Base-by-base conservation (phyloP, 2,888 invertebrate genomes). In the Drosophila macrospina region DNA sequence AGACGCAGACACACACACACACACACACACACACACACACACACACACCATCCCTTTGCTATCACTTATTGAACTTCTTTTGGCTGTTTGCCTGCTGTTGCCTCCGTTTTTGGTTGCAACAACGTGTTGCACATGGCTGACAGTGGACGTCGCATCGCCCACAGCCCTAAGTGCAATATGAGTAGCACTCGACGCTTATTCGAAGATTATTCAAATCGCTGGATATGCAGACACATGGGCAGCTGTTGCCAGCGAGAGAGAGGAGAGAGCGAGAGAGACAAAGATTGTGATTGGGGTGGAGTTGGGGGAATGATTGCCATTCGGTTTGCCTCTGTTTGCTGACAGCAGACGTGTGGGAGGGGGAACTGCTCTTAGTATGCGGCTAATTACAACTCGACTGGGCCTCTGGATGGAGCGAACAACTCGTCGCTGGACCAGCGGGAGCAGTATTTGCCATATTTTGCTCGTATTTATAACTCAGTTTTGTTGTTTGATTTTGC, bases 71-170 rank as follows among this genome's bases (percentile, higher is more conserved):
- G 86, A 88, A 90, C 80, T 82, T 68, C 73, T 82, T 74, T 37
- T 42, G 54, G 56, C 54, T 47, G 62, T 34, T 34, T 42, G 39
- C 28, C 39, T 28, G 39, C 4, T 55, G 48, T 62, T 69, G 72
- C 59, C 62, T 64, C 28, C 59, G 50, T 59, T 66, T 82, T 64
- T 60, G 64, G 77, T 72, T 71, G 78, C 89, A 74, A 88, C 90
- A 89, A 90, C 88, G 80, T 88, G 87, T 90, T 89, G 87, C 89
- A 88, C 78, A 90, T 89, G 86, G 88, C 76, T 69, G 67, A 47
- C 42, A 55, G 44, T 61, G 66, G 59, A 59, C 57, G 56, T 44
- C 36, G 54, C 47, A 56, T 44, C 36, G 54, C 47, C 74, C 54
- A 61, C 59, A 64, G 65, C 52, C 39, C 65, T 85, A 88, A 86